Evolutionary conservation across 2,888 invertebrate genomes (phyloP), one percentile per base, ranked within the genome.

Genomic region (Diachrysia chrysitis): DNA sequence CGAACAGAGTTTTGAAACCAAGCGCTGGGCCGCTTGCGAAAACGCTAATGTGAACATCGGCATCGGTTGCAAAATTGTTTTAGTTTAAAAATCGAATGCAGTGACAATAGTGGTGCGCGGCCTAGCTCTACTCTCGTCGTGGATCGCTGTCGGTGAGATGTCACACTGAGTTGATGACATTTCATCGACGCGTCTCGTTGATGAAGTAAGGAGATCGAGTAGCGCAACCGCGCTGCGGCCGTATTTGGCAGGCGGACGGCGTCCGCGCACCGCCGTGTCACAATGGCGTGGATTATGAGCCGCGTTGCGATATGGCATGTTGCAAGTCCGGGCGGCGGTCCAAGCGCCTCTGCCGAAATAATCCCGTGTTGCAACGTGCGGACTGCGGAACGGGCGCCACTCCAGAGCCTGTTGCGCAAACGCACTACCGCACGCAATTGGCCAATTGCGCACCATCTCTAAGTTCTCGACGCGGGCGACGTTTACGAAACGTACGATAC

Each of bases 31-130:
- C 90, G 93, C 94, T 95, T 95, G 95, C 95, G 95, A 95, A 95
- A 95, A 95, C 92, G 86, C 94, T 94, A 95, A 95, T 95, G 95
- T 95, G 95, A 94, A 93, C 93, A 94, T 94, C 93, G 93, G 90
- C 93, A 94, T 94, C 93, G 93, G 90, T 95, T 95, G 94, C 95
- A 92, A 95, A 95, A 95, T 94, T 93, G 91, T 93, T 94, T 94
- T 93, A 94, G 92, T 93, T 95, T 93, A 91, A 90, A 92, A 93
- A 94, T 92, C 89, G 88, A 92, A 93, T 90, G 89, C 89, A 88
- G 86, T 87, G 87, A 87, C 90, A 88, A 87, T 87, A 79, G 83
- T 72, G 71, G 69, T 67, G 77, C 61, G 69, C 75, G 75, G 78
- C 79, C 81, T 79, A 79, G 79, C 76, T 68, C 25, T 60, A 51